Conservation (phyloP, 2,888 invertebrate genomes). For the Drosophila flavopinicola region DNA sequence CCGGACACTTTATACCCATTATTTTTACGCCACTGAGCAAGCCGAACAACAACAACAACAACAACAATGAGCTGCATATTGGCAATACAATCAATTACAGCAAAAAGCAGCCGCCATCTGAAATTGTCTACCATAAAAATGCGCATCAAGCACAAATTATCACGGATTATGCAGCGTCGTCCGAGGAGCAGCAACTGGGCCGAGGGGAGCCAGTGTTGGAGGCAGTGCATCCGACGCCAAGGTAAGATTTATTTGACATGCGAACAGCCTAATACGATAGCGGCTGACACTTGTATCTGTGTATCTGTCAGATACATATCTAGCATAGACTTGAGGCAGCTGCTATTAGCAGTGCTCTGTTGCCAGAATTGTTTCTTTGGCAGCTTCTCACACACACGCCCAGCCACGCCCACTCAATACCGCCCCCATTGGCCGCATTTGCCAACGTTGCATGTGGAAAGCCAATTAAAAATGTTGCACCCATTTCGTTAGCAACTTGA, state of each 20-base stretch:
- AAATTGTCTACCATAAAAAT: conserved; percentile 71
- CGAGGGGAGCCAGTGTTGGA: conserved; percentile 27
- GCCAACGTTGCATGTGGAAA: conserved; percentile 40
- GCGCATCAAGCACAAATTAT: conserved; percentile 72
- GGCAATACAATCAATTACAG: conserved; percentile 72
- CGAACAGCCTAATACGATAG: not conserved
- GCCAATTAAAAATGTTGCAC: conserved; percentile 58
- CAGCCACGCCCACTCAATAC: conserved; percentile 4
- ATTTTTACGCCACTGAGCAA: conserved; percentile 83
- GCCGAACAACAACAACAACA: conserved; percentile 42
- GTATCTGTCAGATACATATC: conserved; percentile 16
- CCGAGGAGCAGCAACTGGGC: conserved; percentile 28
- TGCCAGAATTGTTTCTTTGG: conserved; percentile 9
- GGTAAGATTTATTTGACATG: conserved; percentile 47
- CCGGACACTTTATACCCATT: conserved; percentile 86
- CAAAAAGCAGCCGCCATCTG: conserved; percentile 53
- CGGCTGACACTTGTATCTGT: conserved; percentile 3
- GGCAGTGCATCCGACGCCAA: conserved; percentile 47
- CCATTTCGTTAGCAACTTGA: conserved; percentile 31
- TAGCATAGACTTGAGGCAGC: conserved; percentile 8
- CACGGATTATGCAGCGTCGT: conserved; percentile 61
- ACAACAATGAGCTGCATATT: conserved; percentile 51
- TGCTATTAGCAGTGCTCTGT: conserved; percentile 5
- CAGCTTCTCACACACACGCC: conserved; percentile 44
- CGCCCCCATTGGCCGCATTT: conserved; percentile 12